Evolutionary conservation across 30 jellyfish, hydroid and myxozoan species (phyloP), one percentile per base, ranked within the genome.

Genomic region (Chrysaora quinquecirrha): DNA sequence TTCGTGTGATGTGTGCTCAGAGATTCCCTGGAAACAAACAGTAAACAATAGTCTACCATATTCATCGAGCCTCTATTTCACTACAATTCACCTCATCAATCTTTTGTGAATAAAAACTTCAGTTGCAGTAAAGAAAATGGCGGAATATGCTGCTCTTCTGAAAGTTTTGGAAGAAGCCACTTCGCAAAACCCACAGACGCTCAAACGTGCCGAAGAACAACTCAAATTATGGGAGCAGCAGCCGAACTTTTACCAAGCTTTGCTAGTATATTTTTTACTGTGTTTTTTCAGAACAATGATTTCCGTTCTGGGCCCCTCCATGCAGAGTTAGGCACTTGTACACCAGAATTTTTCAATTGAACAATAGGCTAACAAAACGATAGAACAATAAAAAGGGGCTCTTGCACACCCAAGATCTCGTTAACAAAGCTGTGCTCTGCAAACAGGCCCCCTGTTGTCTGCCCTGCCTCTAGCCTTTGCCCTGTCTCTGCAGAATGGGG

Each of bases 161-260:
- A 62, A 73, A 30, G 73, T 34, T 4, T 47, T 85, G 61, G 82
- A 50, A n/a, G 82, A 75, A 23, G 98, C 98, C 3, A 56, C 95
- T n/a, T 84, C 96, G 23, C 98, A 91, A 74, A 87, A 91, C 74
- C 80, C 88, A 1, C 22, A 61, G 18, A 76, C 29, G 6, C 73
- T 85, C 33, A 91, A 85, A 43, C 43, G 30, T 34, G 98, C 98
- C 30, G 98, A 91, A 91, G 96, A 79, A 35, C 76, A 73, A 73
- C 38, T 91, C 7, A 86, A 85, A 67, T 74, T 52, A 19, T 91
- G 95, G 96, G 96, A 91, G 68, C 46, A 77, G 25, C 66, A 69
- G 21, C 78, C 96, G 1, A 89, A 84, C 18, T 91, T 91, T 80
- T 75, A 85, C 52, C 71, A 84, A 30, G 77, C 77, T 12, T 80